These are phyloP conservation scores for Pelagia noctiluca DNA, from an alignment of 30 jellyfish, hydroid and myxozoan species.

Conservation along the genomic window DNA sequence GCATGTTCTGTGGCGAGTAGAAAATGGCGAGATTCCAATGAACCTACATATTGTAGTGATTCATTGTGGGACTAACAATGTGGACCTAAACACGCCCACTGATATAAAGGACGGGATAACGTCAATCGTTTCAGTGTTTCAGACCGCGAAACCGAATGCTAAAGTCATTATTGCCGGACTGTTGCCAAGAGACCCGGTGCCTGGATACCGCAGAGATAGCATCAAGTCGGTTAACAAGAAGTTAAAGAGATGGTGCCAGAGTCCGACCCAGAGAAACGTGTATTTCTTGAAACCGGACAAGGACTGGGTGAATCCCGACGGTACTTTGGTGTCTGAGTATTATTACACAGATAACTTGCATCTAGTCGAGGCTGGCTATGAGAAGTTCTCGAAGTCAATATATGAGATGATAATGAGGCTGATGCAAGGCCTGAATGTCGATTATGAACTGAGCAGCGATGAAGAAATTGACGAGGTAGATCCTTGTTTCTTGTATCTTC, in stretches of 20 bases:
- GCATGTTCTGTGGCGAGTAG: conserved; percentile 97
- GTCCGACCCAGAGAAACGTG: conserved; percentile 86
- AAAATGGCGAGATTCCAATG: conserved; percentile 85
- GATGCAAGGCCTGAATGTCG: conserved; percentile 77
- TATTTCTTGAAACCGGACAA: conserved; percentile 90
- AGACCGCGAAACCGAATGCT: conserved; percentile 97
- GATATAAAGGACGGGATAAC: conserved; percentile 94
- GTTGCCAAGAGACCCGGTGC: conserved; percentile 85
- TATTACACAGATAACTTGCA: conserved; percentile 85
- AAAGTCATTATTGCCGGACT: conserved; percentile 88
- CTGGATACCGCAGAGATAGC: conserved; percentile 79
- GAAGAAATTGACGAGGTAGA: conserved; percentile 72
- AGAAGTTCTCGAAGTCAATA: conserved; percentile 85
- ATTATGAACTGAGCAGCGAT: conserved; percentile 77
- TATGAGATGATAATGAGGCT: conserved; percentile 70
- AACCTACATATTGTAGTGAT: conserved; percentile 80
- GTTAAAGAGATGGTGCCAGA: conserved; percentile 75
- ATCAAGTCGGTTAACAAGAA: conserved; percentile 83
- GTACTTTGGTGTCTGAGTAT: conserved; percentile 65
- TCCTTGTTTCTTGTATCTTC: no score
- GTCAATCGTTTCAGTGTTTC: conserved; percentile 84
- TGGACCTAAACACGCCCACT: conserved; percentile 86
- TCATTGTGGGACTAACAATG: conserved; percentile 95
- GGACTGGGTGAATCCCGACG: conserved; percentile 91
- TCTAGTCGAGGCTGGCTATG: conserved; percentile 89